A percentile compares a stretch with the other conserved stretches of the same genome.
These are phyloP conservation scores for Lasius platythorax DNA, from an alignment of 2,888 invertebrate genomes.

Conservation along the genomic window DNA sequence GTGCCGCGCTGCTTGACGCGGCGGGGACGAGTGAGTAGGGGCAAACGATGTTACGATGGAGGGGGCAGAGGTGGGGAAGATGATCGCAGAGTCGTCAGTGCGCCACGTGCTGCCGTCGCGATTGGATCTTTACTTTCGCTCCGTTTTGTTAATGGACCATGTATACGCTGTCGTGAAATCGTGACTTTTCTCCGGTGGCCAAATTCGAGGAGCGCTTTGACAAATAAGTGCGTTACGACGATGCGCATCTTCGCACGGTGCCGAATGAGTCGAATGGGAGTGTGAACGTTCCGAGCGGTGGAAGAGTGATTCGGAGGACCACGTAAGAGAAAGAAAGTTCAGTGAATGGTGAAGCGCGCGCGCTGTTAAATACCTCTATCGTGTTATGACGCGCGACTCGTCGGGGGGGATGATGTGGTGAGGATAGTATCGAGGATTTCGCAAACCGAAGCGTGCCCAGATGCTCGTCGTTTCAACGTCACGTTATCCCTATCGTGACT, in stretches of 20 bases:
- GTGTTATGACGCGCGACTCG: conserved; percentile 54
- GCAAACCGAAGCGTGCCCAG: conserved; percentile 69
- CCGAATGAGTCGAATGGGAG: conserved; percentile 15
- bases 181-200: conserved; percentile 15
- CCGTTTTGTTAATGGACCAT: conserved; percentile 63
- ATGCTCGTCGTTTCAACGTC: conserved; percentile 70
- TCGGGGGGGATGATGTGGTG: conserved; percentile 74
- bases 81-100: conserved; percentile 84
- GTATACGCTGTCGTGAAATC: conserved; percentile 65
- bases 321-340: conserved; percentile 45
- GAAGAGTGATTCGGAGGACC: conserved; percentile 58
- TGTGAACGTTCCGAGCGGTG: conserved; percentile 27
- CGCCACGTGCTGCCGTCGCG: conserved; percentile 86
- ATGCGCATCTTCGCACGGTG: conserved; percentile 56
- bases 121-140: conserved; percentile 81
- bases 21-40: conserved; percentile 67
- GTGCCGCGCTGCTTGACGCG: conserved; percentile 47
- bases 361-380: conserved; percentile 29
- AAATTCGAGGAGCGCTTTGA: background rate
- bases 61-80: conserved; percentile 79
- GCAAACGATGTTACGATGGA: conserved; percentile 66
- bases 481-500: conserved; percentile 35
- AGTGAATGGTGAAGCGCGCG: conserved; percentile 64
- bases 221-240: background rate
- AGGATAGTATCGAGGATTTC: conserved; percentile 76